Evolutionary conservation across 2,888 invertebrate genomes (phyloP), one percentile per base, ranked within the genome.

Genomic region (Hesperia comma): DNA sequence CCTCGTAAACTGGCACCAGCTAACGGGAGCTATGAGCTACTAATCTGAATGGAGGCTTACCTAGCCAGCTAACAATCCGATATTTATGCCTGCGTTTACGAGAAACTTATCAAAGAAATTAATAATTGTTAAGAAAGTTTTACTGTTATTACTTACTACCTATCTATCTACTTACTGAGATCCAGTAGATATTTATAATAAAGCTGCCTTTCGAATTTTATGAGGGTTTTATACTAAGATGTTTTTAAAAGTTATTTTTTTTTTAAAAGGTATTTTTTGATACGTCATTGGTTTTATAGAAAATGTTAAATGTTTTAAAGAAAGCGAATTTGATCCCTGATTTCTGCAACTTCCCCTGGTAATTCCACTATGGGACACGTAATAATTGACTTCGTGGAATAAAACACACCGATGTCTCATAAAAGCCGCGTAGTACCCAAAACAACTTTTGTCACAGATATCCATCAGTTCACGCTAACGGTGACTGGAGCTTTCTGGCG

Each of bases 381-480:
- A 8, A 7, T 37, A 8, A n/a, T n/a, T 37, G 37, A 10, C 37
- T 46, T 46, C 17, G 15, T 12, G 7, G 43, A 46, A 46, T 46
- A 17, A 46, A 46, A 21, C 10, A 5, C 46, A 4, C 17, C 21
- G 6, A 14, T 21, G 10, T 14, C 19, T 21, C 51, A 14, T 21
- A 5, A 51, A 21, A 51, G 14, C 51, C 51, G 21, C 51, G 21
- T 1, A 51, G 19, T 46, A 46, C 15, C 40, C n/a, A 41, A 40
- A 57, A 57, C 19, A 37, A 55, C 15, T 37, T 55, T 61, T 51
- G 61, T 37, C 61, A 66, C 43, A 55, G 66, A 68, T 69, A 54
- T 46, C 33, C 40, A 69, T 69, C 71, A 63, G 40, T 68, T 68
- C 67, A 43, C 61, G 56, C 46, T 71, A 72, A 72, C 73, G 72